Evolutionary conservation across 2,797 vertebrate species (phyloP), one percentile per base, ranked within the genome.

Genomic region (Diglossa cyanea): DNA sequence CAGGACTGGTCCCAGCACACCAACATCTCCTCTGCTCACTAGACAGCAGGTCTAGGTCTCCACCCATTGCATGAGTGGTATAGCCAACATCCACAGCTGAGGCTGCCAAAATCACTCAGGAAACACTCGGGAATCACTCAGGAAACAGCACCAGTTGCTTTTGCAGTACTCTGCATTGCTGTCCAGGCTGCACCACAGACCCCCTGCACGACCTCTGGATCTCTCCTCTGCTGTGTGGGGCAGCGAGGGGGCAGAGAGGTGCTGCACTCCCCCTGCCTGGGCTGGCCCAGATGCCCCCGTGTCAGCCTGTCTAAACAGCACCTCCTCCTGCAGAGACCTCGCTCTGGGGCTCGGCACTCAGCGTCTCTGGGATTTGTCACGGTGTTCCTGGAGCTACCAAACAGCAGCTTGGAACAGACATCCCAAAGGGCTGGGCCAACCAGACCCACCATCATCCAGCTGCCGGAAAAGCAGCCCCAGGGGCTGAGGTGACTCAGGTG

Each of bases 291-390:
- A 72, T 1, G 14, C 47, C 47, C 50, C 73, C 0, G 0, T 30
- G 77, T 90, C 94, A 92, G n/a, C 45, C 92, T 85, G 93, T 95
- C 89, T 86, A 95, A 95, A 95, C 94, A 94, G 77, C 84, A 62
- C 4, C 86, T 94, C 84, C 87, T 91, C 76, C 90, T 6, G 11
- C 82, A 58, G 68, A 88, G 89, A 83, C 82, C 82, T 68, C 0
- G 0, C 0, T 0, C 70, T 23, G 61, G 72, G 72, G 90, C 90
- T 79, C 5, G 1, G 92, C 81, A 77, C 61, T 70, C 77, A 28
- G 65, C 0, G 0, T 71, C 94, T 93, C 95, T 95, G 94, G 94
- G 68, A 60, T 88, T 80, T 51, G 60, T 96, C 94, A 95, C 0
- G 0, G 74, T 21, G 35, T 26, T 11, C 2, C n/a, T n/a, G 12